Evolutionary conservation across 37 sponge, comb jelly and placozoan genomes (phyloP), one percentile per base, ranked within the genome.

Genomic region (Tethya wilhelma): DNA sequence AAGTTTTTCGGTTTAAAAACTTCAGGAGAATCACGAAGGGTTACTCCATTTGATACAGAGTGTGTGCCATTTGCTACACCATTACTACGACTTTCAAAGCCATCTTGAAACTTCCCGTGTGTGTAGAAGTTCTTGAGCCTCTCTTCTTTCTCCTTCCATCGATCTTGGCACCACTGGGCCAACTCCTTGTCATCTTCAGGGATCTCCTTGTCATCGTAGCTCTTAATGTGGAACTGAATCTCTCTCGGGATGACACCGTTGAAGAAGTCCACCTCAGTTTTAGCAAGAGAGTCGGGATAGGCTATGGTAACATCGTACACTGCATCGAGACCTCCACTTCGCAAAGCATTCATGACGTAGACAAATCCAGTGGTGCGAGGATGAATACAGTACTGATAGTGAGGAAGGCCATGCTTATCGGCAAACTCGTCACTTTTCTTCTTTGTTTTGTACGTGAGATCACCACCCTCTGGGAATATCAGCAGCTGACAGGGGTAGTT

Each of bases 241-340:
- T 94, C 91, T 31, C 69, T 79, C 0, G 95, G 95, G 29, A 89
- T 76, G 19, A 64, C 63, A 17, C 89, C 89, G 0, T 62, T 69
- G 17, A 71, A 0, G 22, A 95, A 71, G n/a, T 88, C 78, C 0
- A 71, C 36, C 43, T 90, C 93, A 20, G 86, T 89, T 62, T 75
- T 81, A 19, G 96, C 68, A 31, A 95, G 44, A 9, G 56, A 60
- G 34, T 91, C 93, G 1, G 93, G 93, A 46, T 82, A 95, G 6
- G 71, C 96, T 9, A 95, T 66, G 25, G 96, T 95, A 37, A 95
- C 82, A 49, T 95, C 96, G 60, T 87, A 73, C 59, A 95, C 81
- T 26, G 93, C 69, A 22, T 95, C 96, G 42, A 95, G 62, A 3
- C 86, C 60, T 4, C 56, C 66, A 38, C 73, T 74, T 32, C 86